Evolutionary conservation across 2,113 vertebrate genomes (phyloP), one percentile per base, ranked within the genome.

Genomic region (Coregonus clupeaformis): DNA sequence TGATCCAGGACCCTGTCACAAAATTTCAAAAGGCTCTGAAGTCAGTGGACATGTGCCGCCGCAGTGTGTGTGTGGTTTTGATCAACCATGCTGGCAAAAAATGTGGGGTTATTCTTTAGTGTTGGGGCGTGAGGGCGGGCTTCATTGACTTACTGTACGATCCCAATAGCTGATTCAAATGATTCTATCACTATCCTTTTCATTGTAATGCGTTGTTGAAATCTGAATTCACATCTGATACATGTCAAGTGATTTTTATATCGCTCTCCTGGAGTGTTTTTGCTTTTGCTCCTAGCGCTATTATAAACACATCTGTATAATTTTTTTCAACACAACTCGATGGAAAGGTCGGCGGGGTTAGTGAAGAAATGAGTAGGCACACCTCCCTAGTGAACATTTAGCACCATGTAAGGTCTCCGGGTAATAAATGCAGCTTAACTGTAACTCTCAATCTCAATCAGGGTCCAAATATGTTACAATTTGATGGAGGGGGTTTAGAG

Each of bases 381-480:
- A 45, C 65, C 32, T 45, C 16, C 47, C 66, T 52, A 77, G 12
- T 77, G 68, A 76, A 82, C 47, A 70, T 82, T 80, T 69, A 74
- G 73, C 75, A 80, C 65, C 30, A 36, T 67, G n/a, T 82, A 77
- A 78, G 77, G 71, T 86, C 82, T 85, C 80, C 79, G 80, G 79
- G 73, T 89, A 91, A 89, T 90, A 92, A 89, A 83, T 79, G 85
- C 87, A 85, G 77, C 79, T 86, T 60, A 80, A 74, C 72, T 85
- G 76, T 77, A 79, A 79, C 49, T 16, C 76, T 71, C 78, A 87
- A 75, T 16, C 76, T 71, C 78, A 87, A 75, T 84, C 83, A 75
- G 86, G 91, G 89, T 88, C 87, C 90, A 92, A 87, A 77, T 73
- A 70, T 59, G 5, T 84, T 82, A 32, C 59, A 66, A 71, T 68